Conservation (phyloP, 2,888 invertebrate genomes). For the Trypoxylon attenuatum region DNA sequence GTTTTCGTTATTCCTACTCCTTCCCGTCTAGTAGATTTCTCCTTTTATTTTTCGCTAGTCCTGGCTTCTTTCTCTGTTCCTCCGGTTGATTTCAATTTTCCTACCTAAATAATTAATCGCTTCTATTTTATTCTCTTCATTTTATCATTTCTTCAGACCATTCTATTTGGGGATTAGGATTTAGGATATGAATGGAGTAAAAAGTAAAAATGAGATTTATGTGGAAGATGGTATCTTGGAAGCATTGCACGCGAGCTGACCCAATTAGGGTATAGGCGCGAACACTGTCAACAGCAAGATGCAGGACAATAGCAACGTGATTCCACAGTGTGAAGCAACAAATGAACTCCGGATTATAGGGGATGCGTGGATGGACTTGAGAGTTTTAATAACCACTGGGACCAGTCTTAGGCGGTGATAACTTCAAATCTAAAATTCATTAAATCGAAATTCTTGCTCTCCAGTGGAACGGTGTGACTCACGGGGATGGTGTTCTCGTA, state of each 20-base stretch:
- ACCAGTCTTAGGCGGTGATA: slow-evolving; percentile 54
- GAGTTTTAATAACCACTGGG: slow-evolving; percentile 65
- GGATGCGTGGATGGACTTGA: slow-evolving; percentile 28
- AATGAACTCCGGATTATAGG: slow-evolving; percentile 35
- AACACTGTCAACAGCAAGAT: no score
- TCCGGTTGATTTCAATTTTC: not conserved
- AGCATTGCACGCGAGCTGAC: no score
- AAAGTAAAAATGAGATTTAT: no score
- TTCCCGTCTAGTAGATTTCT: not conserved
- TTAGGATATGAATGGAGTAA: no score
- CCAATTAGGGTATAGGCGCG: no score
- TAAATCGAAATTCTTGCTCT: slow-evolving; percentile 53
- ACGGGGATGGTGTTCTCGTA: slow-evolving; percentile 29
- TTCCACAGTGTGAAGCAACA: no score
- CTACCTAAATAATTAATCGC: no score
- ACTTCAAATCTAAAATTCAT: slow-evolving; percentile 70
- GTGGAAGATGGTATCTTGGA: no score
- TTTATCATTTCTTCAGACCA: not conserved
- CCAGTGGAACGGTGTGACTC: slow-evolving; percentile 42
- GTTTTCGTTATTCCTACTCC: slow-evolving; percentile 35
- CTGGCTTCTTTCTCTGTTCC: not conserved
- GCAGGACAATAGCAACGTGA: no score
- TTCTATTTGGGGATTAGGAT: not conserved
- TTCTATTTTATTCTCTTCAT: not conserved
- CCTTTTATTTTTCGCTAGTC: not conserved